phyloP scores from a whole-genome alignment of 1,140 invertebrate species.

The Hylyphantes graminicola region DNA sequence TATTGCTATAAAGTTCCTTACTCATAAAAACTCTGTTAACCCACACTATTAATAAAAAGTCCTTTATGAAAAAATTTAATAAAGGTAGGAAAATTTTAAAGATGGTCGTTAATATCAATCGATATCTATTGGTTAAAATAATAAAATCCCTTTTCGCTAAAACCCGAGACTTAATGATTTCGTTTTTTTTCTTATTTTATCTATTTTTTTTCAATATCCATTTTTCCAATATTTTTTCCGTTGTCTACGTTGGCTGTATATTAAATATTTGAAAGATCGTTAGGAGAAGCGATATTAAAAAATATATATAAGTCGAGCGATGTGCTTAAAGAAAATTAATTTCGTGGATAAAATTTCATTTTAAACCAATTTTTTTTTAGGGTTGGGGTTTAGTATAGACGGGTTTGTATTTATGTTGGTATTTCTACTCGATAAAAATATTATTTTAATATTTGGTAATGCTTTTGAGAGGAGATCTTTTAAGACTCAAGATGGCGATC shows the following conservation, averaged over 20 bases:
- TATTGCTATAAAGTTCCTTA: too few species aligned
- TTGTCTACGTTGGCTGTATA: slow-evolving; percentile 13
- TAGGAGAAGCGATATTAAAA: slow-evolving; percentile 21
- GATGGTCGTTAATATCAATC: slow-evolving; percentile 13
- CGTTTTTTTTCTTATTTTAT: slow-evolving; percentile 10
- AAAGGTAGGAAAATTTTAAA: too few species aligned
- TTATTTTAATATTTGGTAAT: too few species aligned
- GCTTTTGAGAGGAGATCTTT: too few species aligned
- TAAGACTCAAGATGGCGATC: too few species aligned
- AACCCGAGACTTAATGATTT: slow-evolving; percentile 32
- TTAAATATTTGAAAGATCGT: slow-evolving; percentile 41
- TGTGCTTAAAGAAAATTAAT: slow-evolving; percentile 31
- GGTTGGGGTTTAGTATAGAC: too few species aligned
- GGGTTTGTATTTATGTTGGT: too few species aligned
- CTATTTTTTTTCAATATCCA: slow-evolving; percentile 21
- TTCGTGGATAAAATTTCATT: slow-evolving; percentile 29
- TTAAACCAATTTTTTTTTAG: neutral
- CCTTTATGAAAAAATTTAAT: too few species aligned
- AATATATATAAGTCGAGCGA: neutral
- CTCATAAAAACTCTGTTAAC: too few species aligned
- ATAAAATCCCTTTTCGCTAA: slow-evolving; percentile 5
- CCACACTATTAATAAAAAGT: too few species aligned
- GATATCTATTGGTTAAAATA: slow-evolving; percentile 39
- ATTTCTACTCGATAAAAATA: too few species aligned
- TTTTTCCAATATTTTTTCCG: slow-evolving; percentile 10